Percentiles rank a stretch among this genome's conserved stretches.
Conservation (phyloP, 2,888 invertebrate species). For the Pristionchus arcanus region DNA sequence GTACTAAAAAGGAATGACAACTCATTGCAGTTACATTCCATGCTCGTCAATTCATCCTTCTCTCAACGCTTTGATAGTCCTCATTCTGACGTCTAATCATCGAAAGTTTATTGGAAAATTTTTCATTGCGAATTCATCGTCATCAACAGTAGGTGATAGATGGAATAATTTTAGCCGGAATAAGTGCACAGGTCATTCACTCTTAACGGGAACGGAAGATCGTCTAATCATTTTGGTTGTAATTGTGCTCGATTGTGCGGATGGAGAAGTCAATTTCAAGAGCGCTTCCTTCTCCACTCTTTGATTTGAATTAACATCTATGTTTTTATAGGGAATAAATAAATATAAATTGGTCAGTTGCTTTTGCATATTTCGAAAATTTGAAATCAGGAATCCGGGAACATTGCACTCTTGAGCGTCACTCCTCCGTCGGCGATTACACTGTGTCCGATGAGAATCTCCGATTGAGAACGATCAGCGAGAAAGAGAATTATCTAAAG, state of each 20-base stretch:
- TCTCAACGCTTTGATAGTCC: not conserved
- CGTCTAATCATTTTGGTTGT: too few relatives aligned
- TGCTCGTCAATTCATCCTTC: not conserved
- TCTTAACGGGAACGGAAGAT: too few relatives aligned
- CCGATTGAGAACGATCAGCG: conserved; percentile 26
- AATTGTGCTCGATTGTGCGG: too few relatives aligned
- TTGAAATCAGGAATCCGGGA: not conserved
- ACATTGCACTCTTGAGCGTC: conserved; percentile 1
- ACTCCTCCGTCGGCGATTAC: conserved; percentile 13
- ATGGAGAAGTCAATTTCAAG: not conserved
- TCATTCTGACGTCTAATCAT: not conserved
- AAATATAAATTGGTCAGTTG: too few relatives aligned
- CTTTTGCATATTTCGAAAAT: too few relatives aligned
- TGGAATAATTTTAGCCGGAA: too few relatives aligned
- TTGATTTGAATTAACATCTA: too few relatives aligned
- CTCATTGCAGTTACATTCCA: too few relatives aligned
- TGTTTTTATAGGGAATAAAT: too few relatives aligned
- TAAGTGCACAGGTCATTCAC: too few relatives aligned
- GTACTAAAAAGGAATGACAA: too few relatives aligned
- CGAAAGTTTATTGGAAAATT: not conserved
- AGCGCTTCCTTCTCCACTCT: not conserved
- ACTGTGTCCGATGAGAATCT: conserved; percentile 3
- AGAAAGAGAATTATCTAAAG: conserved; percentile 2
- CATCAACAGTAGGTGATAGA: not conserved
- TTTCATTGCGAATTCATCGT: not conserved